phyloP scores from a whole-genome alignment of 2,797 vertebrate genomes.

The Lacerta bilineata region DNA sequence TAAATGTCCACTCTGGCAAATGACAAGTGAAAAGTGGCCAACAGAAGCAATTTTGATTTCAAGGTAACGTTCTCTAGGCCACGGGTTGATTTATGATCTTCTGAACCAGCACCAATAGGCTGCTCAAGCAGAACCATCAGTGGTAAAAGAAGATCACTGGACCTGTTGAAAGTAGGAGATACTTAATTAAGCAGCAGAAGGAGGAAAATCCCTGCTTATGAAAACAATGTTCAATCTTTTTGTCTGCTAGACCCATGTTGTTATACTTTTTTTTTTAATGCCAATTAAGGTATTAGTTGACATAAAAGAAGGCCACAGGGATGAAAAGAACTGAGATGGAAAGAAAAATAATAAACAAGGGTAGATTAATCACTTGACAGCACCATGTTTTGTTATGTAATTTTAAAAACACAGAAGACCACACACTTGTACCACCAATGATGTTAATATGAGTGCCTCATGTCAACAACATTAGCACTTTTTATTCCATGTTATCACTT shows the following conservation, averaged over 20 bases:
- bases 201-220: constrained; percentile 54
- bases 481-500: constrained; percentile 54
- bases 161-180: constrained; percentile 48
- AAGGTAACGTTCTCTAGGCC: background rate
- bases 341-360: constrained; percentile 49
- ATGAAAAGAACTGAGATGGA: constrained; percentile 49
- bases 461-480: constrained; percentile 28
- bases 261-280: constrained; percentile 32
- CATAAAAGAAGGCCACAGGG: constrained; percentile 66
- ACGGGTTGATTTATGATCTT: constrained; percentile 10
- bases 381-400: constrained; percentile 50
- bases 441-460: constrained; percentile 11
- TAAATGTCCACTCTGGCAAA: background rate
- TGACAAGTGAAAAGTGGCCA: constrained; percentile 34
- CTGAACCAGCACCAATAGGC: constrained; percentile 45
- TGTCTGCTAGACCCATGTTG: constrained; percentile 39
- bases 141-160: constrained; percentile 50
- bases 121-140: constrained; percentile 53
- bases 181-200: constrained; percentile 56
- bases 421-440: constrained; percentile 34
- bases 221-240: constrained; percentile 62
- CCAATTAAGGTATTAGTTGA: constrained; percentile 62
- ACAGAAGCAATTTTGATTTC: constrained; percentile 28
- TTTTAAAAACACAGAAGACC: constrained; percentile 25
- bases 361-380: constrained; percentile 56